Evolutionary conservation across 2,888 invertebrate species (phyloP), one percentile per base, ranked within the genome.

Genomic region (Stenodera caucasica): DNA sequence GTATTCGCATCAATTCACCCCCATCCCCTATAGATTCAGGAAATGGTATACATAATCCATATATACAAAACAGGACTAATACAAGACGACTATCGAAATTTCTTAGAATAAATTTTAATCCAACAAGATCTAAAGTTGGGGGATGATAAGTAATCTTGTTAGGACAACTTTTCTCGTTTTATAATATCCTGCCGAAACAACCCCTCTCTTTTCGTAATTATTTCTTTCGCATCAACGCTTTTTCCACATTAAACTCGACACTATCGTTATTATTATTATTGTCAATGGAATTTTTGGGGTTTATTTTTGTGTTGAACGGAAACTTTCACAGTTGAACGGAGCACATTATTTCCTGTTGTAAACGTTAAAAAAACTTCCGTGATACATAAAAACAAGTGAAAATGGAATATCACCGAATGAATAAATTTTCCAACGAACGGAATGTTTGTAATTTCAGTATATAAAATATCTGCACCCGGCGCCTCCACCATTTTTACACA

Each of bases 121-220:
- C 35, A 58, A 58, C 58, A 55, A 61, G 60, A 56, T 56, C 45
- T 49, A 57, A 57, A 61, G 55, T 61, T 57, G 14, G 56, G n/a
- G n/a, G n/a, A n/a, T n/a, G n/a, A 40, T 58, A 54, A 55, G 58
- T 58, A 55, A 57, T 58, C 58, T 58, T 58, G 58, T 52, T 52
- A 55, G 40, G 35, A 14, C 40, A 61, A 61, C 54, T 61, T 61
- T 61, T 57, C 55, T 50, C 57, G 51, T 57, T 61, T 57, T 60
- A 37, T 12, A 21, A 0, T 35, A 21, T 9, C 26, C 26, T 26
- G 26, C 26, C 7, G 26, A 26, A 26, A 26, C 26, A 26, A 5
- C 26, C 26, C 11, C 21, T 6, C 1, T 45, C 45, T 18, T 37
- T 40, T 45, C 11, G 11, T 21, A 45, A 45, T 45, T 45, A 45